Percentiles rank a stretch among this genome's conserved stretches.
Evolutionary conservation across 2,113 vertebrate species (phyloP).

Genomic region (Chaetops frenatus): DNA sequence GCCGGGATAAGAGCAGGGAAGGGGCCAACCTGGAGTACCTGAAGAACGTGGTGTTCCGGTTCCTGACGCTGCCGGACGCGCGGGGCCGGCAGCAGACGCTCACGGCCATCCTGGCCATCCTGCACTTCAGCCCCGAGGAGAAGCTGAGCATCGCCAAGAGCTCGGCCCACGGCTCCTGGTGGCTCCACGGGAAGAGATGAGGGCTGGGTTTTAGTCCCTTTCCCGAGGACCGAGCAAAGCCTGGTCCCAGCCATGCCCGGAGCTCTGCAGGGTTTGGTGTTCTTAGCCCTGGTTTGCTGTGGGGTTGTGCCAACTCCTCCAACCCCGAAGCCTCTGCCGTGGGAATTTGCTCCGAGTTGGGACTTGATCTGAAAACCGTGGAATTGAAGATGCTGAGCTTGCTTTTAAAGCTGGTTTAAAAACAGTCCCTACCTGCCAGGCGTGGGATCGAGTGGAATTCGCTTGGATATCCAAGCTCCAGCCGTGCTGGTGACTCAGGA

Average conservation of each 20-base stretch:
- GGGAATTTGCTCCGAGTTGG: not conserved
- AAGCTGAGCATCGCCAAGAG: slow-evolving; percentile 74
- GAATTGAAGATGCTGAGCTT: not conserved
- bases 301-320: not conserved
- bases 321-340: not conserved
- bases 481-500: not conserved
- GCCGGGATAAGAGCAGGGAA: slow-evolving; percentile 82
- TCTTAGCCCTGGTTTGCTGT: fast-evolving
- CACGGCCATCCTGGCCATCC: slow-evolving; percentile 85
- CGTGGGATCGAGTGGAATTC: not conserved
- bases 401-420: not conserved
- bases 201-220: fast-evolving
- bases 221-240: fast-evolving
- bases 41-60: slow-evolving; percentile 89
- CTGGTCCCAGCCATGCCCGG: fast-evolving
- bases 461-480: not conserved
- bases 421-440: not conserved
- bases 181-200: slow-evolving; percentile 79
- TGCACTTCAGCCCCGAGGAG: slow-evolving; percentile 94
- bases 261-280: fast-evolving
- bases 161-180: slow-evolving; percentile 80
- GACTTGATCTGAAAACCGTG: not conserved
- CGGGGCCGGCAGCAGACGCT: slow-evolving; percentile 90
- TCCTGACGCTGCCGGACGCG: slow-evolving; percentile 83
- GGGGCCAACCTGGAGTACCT: slow-evolving; percentile 96